phyloP scores from a whole-genome alignment of 2,888 invertebrate genomes.

The Ichneumon xanthorius region DNA sequence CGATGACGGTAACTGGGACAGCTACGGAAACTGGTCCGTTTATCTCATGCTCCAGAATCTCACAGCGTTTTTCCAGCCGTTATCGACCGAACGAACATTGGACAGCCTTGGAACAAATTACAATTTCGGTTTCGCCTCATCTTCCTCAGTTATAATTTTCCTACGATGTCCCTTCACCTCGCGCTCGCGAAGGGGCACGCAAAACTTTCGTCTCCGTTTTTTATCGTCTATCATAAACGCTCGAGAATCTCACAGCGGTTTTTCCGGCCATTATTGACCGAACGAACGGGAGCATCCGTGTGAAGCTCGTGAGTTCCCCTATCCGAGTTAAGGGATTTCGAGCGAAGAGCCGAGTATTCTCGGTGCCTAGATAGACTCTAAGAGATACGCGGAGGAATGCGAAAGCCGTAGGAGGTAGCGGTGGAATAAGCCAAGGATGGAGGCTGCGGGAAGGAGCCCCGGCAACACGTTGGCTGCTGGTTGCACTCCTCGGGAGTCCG shows the following conservation, averaged over 20 bases:
- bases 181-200: slow-evolving; percentile 50
- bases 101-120: neutral
- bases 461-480: slow-evolving; percentile 53
- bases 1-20: no score
- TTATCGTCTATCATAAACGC: neutral
- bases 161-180: slow-evolving; percentile 48
- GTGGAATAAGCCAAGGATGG: slow-evolving; percentile 44
- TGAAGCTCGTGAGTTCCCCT: neutral
- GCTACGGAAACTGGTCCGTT: no score
- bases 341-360: slow-evolving; percentile 44
- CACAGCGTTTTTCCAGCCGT: neutral
- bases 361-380: slow-evolving; percentile 57
- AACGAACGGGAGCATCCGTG: neutral
- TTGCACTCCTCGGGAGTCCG: slow-evolving; percentile 38
- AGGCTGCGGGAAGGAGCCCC: slow-evolving; percentile 32
- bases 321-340: slow-evolving; percentile 5
- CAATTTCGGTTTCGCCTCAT: neutral
- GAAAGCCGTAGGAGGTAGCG: slow-evolving; percentile 58
- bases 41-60: neutral
- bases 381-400: slow-evolving; percentile 56
- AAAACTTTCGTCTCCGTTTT: slow-evolving; percentile 28
- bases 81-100: neutral
- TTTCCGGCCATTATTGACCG: neutral
- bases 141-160: slow-evolving; percentile 56
- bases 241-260: neutral